Percentiles rank a stretch among this genome's conserved stretches.
These are phyloP conservation scores for Saccopteryx leptura DNA, from an alignment of 2,113 vertebrate species.

Conservation along the genomic window DNA sequence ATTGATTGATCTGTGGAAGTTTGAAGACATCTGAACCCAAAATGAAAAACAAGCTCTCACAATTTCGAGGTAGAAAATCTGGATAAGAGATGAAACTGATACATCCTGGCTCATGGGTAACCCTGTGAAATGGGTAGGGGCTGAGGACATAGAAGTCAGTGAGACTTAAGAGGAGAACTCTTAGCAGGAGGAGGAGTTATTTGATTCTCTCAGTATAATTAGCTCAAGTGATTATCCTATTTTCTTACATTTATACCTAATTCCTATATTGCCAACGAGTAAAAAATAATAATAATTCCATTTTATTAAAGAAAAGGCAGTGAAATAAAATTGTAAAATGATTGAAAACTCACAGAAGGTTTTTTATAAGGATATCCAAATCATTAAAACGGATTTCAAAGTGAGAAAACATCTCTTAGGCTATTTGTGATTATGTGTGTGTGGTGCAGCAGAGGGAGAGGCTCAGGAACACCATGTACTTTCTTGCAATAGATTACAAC, in stretches of 20 bases:
- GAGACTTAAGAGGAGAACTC: background rate
- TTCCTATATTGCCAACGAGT: background rate
- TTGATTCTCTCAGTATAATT: background rate
- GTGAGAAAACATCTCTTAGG: background rate
- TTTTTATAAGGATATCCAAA: background rate
- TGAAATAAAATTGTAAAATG: background rate
- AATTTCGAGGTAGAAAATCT: background rate
- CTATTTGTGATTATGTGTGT: background rate
- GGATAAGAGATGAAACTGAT: background rate
- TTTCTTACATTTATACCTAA: background rate
- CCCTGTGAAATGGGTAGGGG: background rate
- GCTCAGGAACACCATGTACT: background rate
- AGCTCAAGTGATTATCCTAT: background rate
- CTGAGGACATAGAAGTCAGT: too few relatives aligned
- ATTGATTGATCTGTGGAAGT: background rate
- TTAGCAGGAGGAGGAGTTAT: background rate
- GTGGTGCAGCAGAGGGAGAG: fast-evolving
- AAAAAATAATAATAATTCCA: background rate
- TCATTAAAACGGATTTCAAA: background rate
- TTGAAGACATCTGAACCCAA: background rate
- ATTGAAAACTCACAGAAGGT: background rate
- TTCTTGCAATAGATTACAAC: background rate
- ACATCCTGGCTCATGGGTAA: background rate
- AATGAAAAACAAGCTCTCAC: background rate
- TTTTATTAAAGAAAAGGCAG: background rate